Evolutionary conservation across 2,797 vertebrate genomes (phyloP).

Genomic region (Pelobates cultripes): DNA sequence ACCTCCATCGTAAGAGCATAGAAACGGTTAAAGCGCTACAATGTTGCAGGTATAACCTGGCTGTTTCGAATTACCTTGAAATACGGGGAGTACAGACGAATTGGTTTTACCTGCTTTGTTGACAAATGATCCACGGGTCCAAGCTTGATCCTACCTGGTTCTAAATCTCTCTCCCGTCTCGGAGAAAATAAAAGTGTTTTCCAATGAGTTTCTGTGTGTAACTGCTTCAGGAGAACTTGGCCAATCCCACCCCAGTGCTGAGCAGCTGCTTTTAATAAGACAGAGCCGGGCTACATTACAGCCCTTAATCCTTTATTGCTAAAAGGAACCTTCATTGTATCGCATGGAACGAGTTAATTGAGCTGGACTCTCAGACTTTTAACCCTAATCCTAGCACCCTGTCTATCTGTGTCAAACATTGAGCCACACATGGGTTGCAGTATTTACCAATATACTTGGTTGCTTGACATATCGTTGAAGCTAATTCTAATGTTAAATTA

Average conservation of each 20-base stretch:
- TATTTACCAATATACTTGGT: no score
- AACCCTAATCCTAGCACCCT: not conserved
- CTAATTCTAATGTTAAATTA: no score
- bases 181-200: not conserved
- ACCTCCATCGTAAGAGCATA: not conserved
- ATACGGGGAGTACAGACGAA: no score
- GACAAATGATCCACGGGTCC: not conserved
- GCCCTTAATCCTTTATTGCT: constrained; percentile 17
- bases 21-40: not conserved
- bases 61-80: no score
- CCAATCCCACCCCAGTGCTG: constrained; percentile 13
- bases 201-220: not conserved
- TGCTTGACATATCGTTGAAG: no score
- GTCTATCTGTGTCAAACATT: no score
- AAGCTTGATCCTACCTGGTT: not conserved
- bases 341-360: constrained; percentile 19
- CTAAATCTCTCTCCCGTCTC: not conserved
- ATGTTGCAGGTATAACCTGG: no score
- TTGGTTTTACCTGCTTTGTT: not conserved
- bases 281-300: constrained; percentile 19
- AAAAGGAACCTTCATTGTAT: not conserved
- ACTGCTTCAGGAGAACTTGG: constrained; percentile 9
- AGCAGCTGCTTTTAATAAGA: constrained; percentile 43
- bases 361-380: not conserved
- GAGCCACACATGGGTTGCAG: no score